A percentile compares a stretch with the other conserved stretches of the same genome.
These are phyloP conservation scores for Ibycter americanus DNA, from an alignment of 2,797 vertebrate genomes.

Conservation along the genomic window DNA sequence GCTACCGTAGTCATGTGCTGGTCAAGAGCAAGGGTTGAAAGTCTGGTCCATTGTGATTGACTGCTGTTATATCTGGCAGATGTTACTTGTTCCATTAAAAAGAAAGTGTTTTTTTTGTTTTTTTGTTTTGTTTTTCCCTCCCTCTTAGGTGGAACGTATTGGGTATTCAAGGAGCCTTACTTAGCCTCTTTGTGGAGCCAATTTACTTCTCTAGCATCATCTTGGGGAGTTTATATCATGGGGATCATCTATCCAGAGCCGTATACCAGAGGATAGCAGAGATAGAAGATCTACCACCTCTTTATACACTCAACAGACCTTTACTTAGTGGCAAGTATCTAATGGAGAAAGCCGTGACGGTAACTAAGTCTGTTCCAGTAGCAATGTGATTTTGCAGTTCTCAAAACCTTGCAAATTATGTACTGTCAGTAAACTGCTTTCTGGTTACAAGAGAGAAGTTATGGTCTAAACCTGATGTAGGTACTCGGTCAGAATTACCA, in stretches of 20 bases:
- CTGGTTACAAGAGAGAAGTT: background rate
- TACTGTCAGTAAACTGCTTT: constrained; percentile 56
- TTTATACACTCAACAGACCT: constrained; percentile 93
- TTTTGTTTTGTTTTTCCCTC: constrained; percentile 70
- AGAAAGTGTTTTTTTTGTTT: constrained; percentile 62
- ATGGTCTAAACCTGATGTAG: background rate
- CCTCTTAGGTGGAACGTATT: constrained; percentile 92
- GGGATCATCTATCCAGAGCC: constrained; percentile 94
- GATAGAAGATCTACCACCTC: constrained; percentile 90
- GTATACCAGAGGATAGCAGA: constrained; percentile 95
- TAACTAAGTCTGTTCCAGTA: constrained; percentile 39
- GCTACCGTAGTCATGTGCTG: background rate
- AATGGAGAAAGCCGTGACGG: constrained; percentile 49
- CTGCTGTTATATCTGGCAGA: constrained; percentile 51
- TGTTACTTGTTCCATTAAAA: constrained; percentile 65
- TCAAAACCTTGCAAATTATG: constrained; percentile 23
- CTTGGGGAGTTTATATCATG: constrained; percentile 95
- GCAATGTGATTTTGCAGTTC: constrained; percentile 35
- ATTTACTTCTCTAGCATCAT: constrained; percentile 98
- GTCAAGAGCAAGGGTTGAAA: background rate
- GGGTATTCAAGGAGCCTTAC: constrained; percentile 93
- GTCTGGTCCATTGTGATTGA: constrained; percentile 50
- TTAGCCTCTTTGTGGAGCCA: constrained; percentile 94
- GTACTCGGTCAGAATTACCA: background rate
- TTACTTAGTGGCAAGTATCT: constrained; percentile 89